A percentile compares a stretch with the other conserved stretches of the same genome.
phyloP scores from a whole-genome alignment of 2,888 invertebrate species.

The Notocelia uddmanniana region DNA sequence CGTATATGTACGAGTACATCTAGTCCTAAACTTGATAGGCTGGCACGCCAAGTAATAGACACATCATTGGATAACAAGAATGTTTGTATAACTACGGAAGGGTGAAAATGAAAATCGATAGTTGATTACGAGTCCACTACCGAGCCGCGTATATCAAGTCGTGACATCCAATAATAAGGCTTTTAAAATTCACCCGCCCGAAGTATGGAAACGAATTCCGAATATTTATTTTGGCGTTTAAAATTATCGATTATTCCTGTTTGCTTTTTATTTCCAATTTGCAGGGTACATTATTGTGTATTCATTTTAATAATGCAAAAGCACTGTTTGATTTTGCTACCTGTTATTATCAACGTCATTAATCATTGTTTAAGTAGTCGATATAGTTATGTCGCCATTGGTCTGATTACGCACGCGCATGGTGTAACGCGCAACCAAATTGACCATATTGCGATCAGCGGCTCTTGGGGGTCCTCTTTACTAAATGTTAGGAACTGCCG shows the following conservation, averaged over 20 bases:
- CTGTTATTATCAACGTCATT: conserved; percentile 22
- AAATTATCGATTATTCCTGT: conserved; percentile 60
- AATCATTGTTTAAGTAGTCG: conserved; percentile 7
- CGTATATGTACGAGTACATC: background rate
- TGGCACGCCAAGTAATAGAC: background rate
- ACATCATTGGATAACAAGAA: background rate
- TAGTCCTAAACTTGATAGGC: background rate
- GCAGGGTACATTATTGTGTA: conserved; percentile 23
- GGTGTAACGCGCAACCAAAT: too few species aligned
- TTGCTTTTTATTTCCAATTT: conserved; percentile 47
- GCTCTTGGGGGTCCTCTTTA: too few species aligned
- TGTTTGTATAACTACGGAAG: conserved; percentile 19
- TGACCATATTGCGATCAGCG: too few species aligned
- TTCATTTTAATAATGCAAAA: conserved; percentile 25
- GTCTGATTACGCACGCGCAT: too few species aligned
- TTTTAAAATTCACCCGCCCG: conserved; percentile 72
- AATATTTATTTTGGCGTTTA: conserved; percentile 67
- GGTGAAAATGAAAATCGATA: conserved; percentile 57
- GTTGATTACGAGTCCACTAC: conserved; percentile 58
- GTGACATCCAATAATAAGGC: conserved; percentile 70
- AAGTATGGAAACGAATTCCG: conserved; percentile 67
- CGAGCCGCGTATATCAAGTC: conserved; percentile 58
- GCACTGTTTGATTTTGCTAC: conserved; percentile 14
- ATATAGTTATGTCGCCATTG: background rate
- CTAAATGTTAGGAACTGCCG: too few species aligned